A percentile compares a stretch with the other conserved stretches of the same genome.
Evolutionary conservation across 2,888 invertebrate species (phyloP).

Genomic region (Orthosia gothica): DNA sequence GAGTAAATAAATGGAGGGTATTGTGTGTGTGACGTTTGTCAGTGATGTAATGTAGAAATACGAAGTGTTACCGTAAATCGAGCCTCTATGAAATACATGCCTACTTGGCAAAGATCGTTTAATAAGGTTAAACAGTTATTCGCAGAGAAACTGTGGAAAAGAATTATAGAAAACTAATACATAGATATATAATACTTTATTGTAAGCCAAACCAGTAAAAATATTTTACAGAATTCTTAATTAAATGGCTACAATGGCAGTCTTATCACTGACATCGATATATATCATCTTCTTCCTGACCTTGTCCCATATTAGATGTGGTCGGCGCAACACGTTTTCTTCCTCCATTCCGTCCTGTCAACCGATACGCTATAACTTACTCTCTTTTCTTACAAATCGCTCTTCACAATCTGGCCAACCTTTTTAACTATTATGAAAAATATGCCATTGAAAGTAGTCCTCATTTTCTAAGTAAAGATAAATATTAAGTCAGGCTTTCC

Average conservation of each 20-base stretch:
- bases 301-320: too few species aligned
- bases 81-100: background rate
- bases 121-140: background rate
- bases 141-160: background rate
- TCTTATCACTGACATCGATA: too few species aligned
- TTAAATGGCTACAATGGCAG: too few species aligned
- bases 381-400: too few species aligned
- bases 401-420: too few species aligned
- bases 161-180: background rate
- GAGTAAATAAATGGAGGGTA: conserved; percentile 6
- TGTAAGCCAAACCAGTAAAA: too few species aligned
- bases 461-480: background rate
- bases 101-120: background rate
- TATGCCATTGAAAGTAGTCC: background rate
- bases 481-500: background rate
- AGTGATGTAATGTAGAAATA: conserved; percentile 10
- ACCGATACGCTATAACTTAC: too few species aligned
- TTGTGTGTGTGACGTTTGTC: background rate
- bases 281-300: too few species aligned
- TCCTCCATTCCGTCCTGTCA: too few species aligned
- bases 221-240: too few species aligned
- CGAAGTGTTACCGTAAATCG: background rate
- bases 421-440: background rate
- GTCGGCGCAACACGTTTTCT: too few species aligned
- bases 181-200: background rate